Evolutionary conservation across 2,797 vertebrate genomes (phyloP).

Genomic region (Chelonia mydas): DNA sequence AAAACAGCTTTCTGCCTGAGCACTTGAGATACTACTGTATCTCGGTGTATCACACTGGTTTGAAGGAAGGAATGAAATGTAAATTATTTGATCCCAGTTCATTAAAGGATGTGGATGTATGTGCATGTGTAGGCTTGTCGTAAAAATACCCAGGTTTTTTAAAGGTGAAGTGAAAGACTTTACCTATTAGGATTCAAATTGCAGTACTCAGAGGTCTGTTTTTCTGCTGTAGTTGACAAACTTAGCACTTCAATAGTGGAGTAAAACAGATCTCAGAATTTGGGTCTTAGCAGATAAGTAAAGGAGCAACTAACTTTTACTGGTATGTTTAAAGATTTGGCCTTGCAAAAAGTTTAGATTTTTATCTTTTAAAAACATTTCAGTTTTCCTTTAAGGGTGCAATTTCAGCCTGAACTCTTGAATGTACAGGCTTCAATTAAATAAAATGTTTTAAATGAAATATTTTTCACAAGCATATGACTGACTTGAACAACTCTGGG

Average conservation of each 20-base stretch:
- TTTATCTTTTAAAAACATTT: not conserved
- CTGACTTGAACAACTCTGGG: no score
- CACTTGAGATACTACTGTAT: no score
- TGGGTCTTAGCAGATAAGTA: not conserved
- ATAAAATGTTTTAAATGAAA: not conserved
- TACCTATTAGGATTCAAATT: not conserved
- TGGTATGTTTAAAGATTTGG: not conserved
- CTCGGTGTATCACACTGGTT: not conserved
- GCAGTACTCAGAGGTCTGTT: not conserved
- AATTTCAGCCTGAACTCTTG: not conserved
- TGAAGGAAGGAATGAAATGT: not conserved
- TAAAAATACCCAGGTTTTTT: not conserved
- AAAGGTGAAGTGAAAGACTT: not conserved
- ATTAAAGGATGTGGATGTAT: not conserved
- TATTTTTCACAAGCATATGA: not conserved
- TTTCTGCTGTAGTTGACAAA: not conserved
- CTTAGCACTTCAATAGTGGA: not conserved
- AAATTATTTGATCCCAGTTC: not conserved
- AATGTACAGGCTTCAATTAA: accelerated
- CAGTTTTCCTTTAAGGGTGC: not conserved
- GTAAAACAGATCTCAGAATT: not conserved
- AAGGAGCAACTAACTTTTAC: not conserved
- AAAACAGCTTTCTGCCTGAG: no score
- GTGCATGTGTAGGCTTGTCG: not conserved
- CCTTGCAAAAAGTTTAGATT: not conserved